Evolutionary conservation across 1,140 invertebrate genomes (phyloP), one percentile per base, ranked within the genome.

Genomic region (Eciton burchellii): DNA sequence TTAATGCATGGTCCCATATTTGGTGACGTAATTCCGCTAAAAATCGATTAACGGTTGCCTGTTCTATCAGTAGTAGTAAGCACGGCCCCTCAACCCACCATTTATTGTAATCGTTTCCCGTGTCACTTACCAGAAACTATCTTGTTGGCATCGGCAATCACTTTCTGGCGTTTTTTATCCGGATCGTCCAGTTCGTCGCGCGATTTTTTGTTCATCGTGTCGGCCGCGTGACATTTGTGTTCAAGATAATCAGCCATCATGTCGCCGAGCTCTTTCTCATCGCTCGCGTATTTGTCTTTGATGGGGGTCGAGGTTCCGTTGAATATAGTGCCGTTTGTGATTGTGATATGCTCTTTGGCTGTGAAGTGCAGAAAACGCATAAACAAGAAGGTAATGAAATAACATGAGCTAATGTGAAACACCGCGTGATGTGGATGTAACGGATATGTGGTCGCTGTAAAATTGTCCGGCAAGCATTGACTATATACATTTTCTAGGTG

Each of bases 261-360:
- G 76, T 94, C 93, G 74, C 90, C 89, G 81, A 94, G 90, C 82
- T 94, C 93, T 93, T 94, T 94, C 84, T 94, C 93, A 26, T 94
- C 93, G 77, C 92, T 92, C 81, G 91, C 93, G 85, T 94, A 94
- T 91, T 94, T 94, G 86, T 93, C 91, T 93, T 94, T 94, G 90
- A 94, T 92, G 72, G 93, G 93, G 90, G 93, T 94, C 89, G 93
- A 94, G 90, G 93, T 94, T 89, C 93, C 93, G 89, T 93, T 94
- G 91, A 93, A 92, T 88, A 93, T 90, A 91, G 93, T 94, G 91
- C 92, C 92, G 89, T 94, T 93, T 89, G 93, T 93, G 89, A 94
- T 93, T 84, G 92, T 93, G 88, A 93, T 85, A 91, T 94, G 93
- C 92, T 93, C 92, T 91, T 92, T 92, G 73, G 91, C 93, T 94